phyloP scores from a whole-genome alignment of 2,888 invertebrate genomes.

The Lymantria dispar region DNA sequence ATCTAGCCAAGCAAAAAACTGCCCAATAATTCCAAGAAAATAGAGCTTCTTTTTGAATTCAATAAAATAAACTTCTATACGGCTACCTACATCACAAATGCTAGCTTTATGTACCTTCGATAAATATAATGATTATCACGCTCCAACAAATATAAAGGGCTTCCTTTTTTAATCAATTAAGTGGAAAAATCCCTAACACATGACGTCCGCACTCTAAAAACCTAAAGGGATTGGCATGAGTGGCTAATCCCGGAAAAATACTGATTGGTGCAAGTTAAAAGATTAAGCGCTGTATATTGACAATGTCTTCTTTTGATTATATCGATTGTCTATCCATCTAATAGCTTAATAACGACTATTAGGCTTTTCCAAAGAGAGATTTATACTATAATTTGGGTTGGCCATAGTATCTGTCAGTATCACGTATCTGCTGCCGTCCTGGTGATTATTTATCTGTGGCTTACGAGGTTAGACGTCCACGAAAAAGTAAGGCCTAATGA shows the following conservation, averaged over 20 bases:
- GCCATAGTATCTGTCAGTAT: too few species aligned
- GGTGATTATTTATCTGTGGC: too few species aligned
- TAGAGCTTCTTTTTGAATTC: background rate
- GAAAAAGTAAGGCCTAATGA: too few species aligned
- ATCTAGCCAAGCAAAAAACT: background rate
- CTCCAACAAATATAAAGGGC: constrained; percentile 38
- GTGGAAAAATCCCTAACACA: constrained; percentile 59
- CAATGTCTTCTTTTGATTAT: too few species aligned
- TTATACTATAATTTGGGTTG: too few species aligned
- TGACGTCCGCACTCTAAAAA: constrained; percentile 62
- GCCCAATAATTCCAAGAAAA: background rate
- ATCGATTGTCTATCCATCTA: too few species aligned
- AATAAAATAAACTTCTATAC: background rate
- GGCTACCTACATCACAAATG: background rate
- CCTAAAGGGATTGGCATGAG: constrained; percentile 58
- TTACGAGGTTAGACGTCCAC: too few species aligned
- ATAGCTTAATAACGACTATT: too few species aligned
- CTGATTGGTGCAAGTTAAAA: constrained; percentile 30
- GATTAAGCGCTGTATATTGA: background rate
- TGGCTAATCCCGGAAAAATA: constrained; percentile 42
- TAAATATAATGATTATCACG: constrained; percentile 21
- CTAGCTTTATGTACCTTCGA: constrained; percentile 1
- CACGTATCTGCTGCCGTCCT: too few species aligned
- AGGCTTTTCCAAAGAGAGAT: too few species aligned
- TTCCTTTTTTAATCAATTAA: constrained; percentile 59